Conservation (phyloP, 2,797 vertebrate species). For the Sciaenops ocellatus region DNA sequence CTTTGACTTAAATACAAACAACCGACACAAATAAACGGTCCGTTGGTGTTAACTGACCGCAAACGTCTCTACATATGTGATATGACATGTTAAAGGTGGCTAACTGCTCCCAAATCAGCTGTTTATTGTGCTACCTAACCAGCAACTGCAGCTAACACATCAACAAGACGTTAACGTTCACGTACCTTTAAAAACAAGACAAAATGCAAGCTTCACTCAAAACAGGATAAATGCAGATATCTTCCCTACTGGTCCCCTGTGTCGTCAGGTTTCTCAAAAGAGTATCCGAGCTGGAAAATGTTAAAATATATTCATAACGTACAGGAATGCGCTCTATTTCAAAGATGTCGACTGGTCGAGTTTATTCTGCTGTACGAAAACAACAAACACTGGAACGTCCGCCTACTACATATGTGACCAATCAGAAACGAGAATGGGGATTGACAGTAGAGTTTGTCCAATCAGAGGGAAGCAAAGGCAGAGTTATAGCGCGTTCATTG, state of each 20-base stretch:
- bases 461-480: background rate
- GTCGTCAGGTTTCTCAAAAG: background rate
- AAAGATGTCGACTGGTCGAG: conserved; percentile 80
- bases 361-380: conserved; percentile 68
- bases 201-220: conserved; percentile 22
- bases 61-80: accelerated
- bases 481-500: conserved; percentile 60
- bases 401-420: conserved; percentile 52
- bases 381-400: conserved; percentile 78
- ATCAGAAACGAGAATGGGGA: conserved; percentile 41
- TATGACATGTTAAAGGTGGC: accelerated
- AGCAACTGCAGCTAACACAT: conserved; percentile 27
- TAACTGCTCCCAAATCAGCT: background rate
- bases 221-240: conserved; percentile 13
- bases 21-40: too few relatives aligned
- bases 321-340: background rate
- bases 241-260: background rate
- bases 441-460: conserved; percentile 26
- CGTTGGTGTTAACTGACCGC: background rate
- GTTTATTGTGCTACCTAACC: conserved; percentile 11
- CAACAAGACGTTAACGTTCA: background rate
- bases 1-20: too few relatives aligned
- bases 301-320: background rate
- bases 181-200: conserved; percentile 66
- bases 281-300: background rate